Percentiles rank a stretch among this genome's conserved stretches.
phyloP scores from a whole-genome alignment of 2,113 vertebrate species.

The Bungarus multicinctus region DNA sequence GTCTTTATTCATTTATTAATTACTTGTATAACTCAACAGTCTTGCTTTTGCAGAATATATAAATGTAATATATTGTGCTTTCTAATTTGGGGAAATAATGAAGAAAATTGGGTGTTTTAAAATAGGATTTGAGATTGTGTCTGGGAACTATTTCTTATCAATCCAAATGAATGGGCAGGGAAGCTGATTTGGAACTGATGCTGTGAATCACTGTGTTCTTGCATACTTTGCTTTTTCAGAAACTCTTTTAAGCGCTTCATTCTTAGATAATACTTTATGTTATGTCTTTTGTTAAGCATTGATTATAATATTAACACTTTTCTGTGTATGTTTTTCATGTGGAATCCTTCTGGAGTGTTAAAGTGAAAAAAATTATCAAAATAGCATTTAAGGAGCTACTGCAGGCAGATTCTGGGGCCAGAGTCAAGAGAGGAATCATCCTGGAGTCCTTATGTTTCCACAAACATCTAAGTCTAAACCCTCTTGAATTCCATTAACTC shows the following conservation, averaged over 20 bases:
- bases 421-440: background rate
- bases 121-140: background rate
- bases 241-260: slow-evolving; percentile 20
- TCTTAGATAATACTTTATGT: slow-evolving; percentile 4
- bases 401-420: background rate
- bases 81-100: background rate
- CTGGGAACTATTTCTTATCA: background rate
- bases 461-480: background rate
- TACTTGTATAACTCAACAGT: background rate
- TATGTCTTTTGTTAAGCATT: slow-evolving; percentile 18
- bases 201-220: slow-evolving; percentile 5
- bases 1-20: background rate
- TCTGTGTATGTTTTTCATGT: slow-evolving; percentile 32
- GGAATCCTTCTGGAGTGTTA: slow-evolving; percentile 39
- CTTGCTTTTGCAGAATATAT: background rate
- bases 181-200: background rate
- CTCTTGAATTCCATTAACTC: background rate
- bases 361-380: slow-evolving; percentile 59
- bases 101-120: background rate
- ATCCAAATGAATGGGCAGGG: background rate
- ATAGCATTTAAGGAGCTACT: background rate
- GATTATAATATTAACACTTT: slow-evolving; percentile 20
- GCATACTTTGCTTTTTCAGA: background rate
- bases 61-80: background rate
- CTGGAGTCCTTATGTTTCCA: background rate